Percentiles rank a stretch among this genome's conserved stretches.
Evolutionary conservation across 2,797 vertebrate species (phyloP).

Genomic region (Semotilus atromaculatus): DNA sequence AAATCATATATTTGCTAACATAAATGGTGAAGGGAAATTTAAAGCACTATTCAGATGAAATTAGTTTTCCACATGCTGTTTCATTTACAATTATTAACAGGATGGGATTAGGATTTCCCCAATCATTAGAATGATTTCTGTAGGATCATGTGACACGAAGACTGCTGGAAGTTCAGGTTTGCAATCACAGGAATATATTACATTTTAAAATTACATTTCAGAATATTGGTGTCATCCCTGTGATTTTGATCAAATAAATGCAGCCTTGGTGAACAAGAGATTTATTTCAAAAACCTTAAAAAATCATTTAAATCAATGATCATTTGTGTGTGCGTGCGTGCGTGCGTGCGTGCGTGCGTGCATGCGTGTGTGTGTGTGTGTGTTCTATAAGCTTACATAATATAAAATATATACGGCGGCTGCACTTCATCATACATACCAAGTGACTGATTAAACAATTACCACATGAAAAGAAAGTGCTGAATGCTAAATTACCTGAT

Average conservation of each 20-base stretch:
- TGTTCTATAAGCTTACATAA: too few relatives aligned
- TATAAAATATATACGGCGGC: background rate
- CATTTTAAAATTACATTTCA: background rate
- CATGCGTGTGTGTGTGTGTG: too few relatives aligned
- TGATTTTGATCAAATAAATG: too few relatives aligned
- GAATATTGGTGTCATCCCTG: too few relatives aligned
- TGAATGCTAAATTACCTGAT: background rate
- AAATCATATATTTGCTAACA: constrained; percentile 19
- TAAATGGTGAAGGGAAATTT: constrained; percentile 1
- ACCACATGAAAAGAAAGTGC: background rate
- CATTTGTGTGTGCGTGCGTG: too few relatives aligned
- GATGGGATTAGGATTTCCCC: background rate
- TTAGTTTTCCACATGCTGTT: constrained; percentile 14
- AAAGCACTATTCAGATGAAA: constrained; percentile 4
- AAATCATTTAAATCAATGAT: too few relatives aligned
- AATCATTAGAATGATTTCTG: background rate
- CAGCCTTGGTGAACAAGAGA: too few relatives aligned
- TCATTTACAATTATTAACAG: background rate
- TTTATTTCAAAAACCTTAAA: too few relatives aligned
- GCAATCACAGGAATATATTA: background rate
- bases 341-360: too few relatives aligned
- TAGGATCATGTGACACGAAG: background rate
- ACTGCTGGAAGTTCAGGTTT: background rate
- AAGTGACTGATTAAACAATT: background rate
- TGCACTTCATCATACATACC: background rate